Evolutionary conservation across 2,888 invertebrate genomes (phyloP), one percentile per base, ranked within the genome.

Genomic region (Tetragnatha montana): DNA sequence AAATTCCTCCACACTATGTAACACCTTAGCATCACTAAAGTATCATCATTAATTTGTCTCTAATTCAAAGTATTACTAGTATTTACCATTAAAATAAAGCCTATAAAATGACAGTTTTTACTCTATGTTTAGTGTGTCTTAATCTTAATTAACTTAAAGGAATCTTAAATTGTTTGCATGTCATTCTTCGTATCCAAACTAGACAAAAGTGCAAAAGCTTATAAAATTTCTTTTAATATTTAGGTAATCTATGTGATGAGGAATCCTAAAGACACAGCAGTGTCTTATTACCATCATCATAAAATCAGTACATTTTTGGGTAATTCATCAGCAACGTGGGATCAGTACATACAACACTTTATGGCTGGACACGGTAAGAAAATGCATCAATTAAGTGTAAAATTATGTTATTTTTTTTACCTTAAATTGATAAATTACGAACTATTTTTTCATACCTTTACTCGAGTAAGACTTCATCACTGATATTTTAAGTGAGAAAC

Each of bases 161-260:
- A 35, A 35, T 4, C 35, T 35, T 35, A 2, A 1, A 35, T 35
- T 35, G 35, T 35, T 35, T 35, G 2, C 35, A 35, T 35, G 4
- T 35, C 35, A 35, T 35, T 35, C 4, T 35, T 35, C 35, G 35
- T 35, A 35, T 35, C 35, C 35, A 35, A 35, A 35, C 35, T 4
- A 35, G 35, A 35, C 4, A 35, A 35, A 35, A 2, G 35, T 35
- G 35, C 35, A 2, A 4, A 35, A 35, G 35, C 35, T 35, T 35
- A 35, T 35, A 35, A 1, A 35, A 35, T 35, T 35, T 35, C 35
- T 4, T 35, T 35, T 35, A 35, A 35, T 19, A 88, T 90, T 73
- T 22, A 94, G 94, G 92, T 94, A 12, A 93, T 94, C 69, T 94
- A 94, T 91, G 92, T 94, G 69, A 93, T 93, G 47, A 93, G 94